These are phyloP conservation scores for Bombylius major DNA, from an alignment of 2,888 invertebrate genomes.

Conservation along the genomic window DNA sequence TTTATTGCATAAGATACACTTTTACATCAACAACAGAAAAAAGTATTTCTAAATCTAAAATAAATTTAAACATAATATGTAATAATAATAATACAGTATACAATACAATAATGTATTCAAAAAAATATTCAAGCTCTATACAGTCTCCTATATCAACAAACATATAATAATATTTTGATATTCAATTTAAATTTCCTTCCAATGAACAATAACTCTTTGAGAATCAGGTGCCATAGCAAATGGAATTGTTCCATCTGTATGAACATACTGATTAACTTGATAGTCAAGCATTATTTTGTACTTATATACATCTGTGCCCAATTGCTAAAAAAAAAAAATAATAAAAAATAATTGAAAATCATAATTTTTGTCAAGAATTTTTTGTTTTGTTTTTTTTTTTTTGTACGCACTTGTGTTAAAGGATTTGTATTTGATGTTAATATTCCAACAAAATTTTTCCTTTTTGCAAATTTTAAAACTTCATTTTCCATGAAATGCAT, in stretches of 20 bases:
- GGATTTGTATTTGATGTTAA: conserved; percentile 82
- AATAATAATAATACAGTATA: no score
- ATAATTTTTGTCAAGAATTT: neutral
- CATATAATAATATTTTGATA: neutral
- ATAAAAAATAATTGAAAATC: neutral
- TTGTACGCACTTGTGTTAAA: conserved; percentile 58
- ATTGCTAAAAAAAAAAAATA: conserved; percentile 46
- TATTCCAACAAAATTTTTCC: conserved; percentile 56
- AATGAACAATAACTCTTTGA: conserved; percentile 65
- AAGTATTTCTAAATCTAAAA: no score
- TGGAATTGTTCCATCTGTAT: conserved; percentile 56
- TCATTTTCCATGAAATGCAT: conserved; percentile 70
- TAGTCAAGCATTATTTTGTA: conserved; percentile 65
- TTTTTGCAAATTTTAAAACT: conserved; percentile 51
- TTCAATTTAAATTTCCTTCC: conserved; percentile 40
- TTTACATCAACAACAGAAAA: no score
- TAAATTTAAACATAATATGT: no score
- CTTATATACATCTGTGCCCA: conserved; percentile 63
- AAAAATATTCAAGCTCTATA: neutral
- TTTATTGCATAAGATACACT: no score
- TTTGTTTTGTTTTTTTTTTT: conserved; percentile 1
- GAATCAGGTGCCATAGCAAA: conserved; percentile 64
- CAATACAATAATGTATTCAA: no score
- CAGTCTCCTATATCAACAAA: neutral
- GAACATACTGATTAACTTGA: conserved; percentile 68